phyloP scores from a whole-genome alignment of 2,888 invertebrate species.

The Dynastes hyllus region DNA sequence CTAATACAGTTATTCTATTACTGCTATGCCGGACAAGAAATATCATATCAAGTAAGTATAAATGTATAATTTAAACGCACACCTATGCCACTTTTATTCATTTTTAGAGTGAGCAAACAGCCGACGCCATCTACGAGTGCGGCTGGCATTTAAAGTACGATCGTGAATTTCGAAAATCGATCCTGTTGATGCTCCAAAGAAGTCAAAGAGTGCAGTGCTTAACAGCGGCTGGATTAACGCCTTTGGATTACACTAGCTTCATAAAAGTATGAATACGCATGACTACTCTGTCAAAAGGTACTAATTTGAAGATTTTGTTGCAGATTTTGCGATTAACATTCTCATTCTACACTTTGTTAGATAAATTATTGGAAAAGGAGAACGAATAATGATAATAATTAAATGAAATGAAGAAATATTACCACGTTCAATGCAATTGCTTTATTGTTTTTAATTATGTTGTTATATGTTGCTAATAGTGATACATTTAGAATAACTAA shows the following conservation, averaged over 20 bases:
- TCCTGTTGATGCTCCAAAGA: constrained; percentile 52
- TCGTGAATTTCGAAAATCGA: constrained; percentile 50
- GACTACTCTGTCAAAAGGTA: no score
- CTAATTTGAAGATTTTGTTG: constrained; percentile 31
- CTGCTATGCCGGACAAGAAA: constrained; percentile 40
- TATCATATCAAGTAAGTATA: constrained; percentile 30
- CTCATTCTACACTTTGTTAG: constrained; percentile 56
- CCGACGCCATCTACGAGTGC: constrained; percentile 48
- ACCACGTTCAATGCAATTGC: no score
- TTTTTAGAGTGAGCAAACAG: constrained; percentile 50
- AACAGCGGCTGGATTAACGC: constrained; percentile 54
- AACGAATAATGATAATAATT: no score
- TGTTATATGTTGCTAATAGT: no score
- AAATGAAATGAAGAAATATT: no score
- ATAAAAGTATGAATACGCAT: constrained; percentile 46
- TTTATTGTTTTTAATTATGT: no score
- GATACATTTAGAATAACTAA: no score
- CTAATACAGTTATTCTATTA: constrained; percentile 45
- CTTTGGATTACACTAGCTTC: constrained; percentile 55
- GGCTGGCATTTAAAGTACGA: constrained; percentile 51
- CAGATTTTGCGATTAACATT: constrained; percentile 56
- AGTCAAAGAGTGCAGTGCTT: constrained; percentile 49
- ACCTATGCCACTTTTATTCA: neutral
- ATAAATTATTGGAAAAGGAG: constrained; percentile 13
- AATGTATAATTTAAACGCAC: neutral